Conservation (phyloP, 2,113 vertebrate genomes). For the Oceanites oceanicus region DNA sequence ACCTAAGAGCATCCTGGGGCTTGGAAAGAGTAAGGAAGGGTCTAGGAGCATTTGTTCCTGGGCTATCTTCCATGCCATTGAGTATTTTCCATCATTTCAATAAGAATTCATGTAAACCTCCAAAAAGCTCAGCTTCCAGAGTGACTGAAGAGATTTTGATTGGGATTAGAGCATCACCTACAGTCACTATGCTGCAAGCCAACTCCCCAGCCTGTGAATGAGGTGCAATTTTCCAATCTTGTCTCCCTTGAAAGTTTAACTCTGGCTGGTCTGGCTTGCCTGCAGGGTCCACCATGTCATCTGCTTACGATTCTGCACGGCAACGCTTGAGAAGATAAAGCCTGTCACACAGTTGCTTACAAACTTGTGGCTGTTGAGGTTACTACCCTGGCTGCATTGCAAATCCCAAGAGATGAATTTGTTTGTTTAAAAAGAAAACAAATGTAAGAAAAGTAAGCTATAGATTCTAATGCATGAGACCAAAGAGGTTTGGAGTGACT, state of each 20-base stretch:
- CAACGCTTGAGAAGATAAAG: not conserved
- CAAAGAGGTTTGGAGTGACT: not conserved
- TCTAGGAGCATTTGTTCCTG: not conserved
- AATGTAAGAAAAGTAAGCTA: not conserved
- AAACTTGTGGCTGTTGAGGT: not conserved
- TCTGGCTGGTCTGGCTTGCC: not conserved
- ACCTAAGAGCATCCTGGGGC: not conserved
- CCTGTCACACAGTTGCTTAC: not conserved
- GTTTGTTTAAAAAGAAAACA: not conserved
- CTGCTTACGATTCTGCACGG: not conserved
- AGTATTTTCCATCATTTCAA: not conserved
- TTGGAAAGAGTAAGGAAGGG: not conserved
- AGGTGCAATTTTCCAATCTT: not conserved
- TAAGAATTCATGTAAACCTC: not conserved
- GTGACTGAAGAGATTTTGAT: not conserved
- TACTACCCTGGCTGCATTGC: not conserved
- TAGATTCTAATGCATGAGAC: not conserved
- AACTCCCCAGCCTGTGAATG: rapidly evolving
- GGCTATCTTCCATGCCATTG: not conserved
- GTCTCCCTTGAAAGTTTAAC: not conserved
- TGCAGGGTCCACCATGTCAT: not conserved
- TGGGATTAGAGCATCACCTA: not conserved
- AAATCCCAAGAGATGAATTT: not conserved
- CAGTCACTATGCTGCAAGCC: not conserved
- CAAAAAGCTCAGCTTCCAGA: not conserved